Base-by-base conservation (phyloP, 2,113 vertebrate species). In the Oceanodroma tethys region DNA sequence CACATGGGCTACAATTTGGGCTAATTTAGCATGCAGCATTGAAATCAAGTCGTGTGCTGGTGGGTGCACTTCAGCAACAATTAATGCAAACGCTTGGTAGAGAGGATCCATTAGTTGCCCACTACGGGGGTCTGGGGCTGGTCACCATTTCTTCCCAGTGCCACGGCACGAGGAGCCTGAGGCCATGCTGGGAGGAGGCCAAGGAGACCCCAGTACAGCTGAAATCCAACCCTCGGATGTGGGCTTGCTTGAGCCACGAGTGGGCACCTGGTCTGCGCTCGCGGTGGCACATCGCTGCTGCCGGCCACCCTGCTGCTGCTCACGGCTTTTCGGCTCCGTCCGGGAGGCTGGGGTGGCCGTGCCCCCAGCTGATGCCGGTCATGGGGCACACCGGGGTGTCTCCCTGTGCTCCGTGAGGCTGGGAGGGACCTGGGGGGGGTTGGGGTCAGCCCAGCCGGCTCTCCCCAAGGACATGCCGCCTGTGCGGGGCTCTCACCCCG, bases 401-500 rank as follows among this genome's bases (percentile, higher is more conserved):
- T 38, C 43, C 10, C 21, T 1, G 2, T 55, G 40, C 65, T 73
- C 38, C 2, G 0, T 17, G 40, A 60, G n/a, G 38, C 20, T 27
- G 9, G 14, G 16, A 74, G 26, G 34, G 50, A 58, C 7, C 8
- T 36, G 43, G 6, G 3, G 20, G 6, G 16, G 10, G 7, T 21
- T 2, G 2, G 34, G 40, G 27, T 52, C 75, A 42, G 45, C 63
- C 21, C 36, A 26, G 47, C 5, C 1, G 4, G 11, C 16, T 30
- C 6, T 62, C 56, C 56, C 16, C 34, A 71, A 4, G 52, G 38
- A 32, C 13, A 13, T 10, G 53, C 11, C 4, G 3, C 43, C 40
- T 1, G 0, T 10, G 11, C 2, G 2, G 23, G 42, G 43, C 43
- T 90, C 30, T 43, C 30, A 32, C 13, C 29, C 21, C 0, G 0